phyloP scores from a whole-genome alignment of 2,888 invertebrate species.

The Melanostoma scalare region DNA sequence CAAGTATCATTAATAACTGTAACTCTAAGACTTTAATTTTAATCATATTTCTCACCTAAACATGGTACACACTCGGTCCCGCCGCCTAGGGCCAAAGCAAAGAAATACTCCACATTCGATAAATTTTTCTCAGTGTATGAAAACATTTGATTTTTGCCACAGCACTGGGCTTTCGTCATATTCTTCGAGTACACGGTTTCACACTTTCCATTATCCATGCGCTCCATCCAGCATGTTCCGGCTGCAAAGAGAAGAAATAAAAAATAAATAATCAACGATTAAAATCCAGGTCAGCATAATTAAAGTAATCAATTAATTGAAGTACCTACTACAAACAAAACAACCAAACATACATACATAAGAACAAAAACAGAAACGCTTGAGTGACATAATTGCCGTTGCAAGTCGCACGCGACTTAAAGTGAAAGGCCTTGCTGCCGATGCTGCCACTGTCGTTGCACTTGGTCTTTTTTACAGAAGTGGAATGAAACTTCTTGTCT shows the following conservation, averaged over 20 bases:
- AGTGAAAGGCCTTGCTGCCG: conserved; percentile 68
- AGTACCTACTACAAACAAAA: conserved; percentile 15
- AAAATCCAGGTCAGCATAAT: conserved; percentile 71
- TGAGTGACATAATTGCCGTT: conserved; percentile 66
- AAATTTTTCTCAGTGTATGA: conserved; percentile 81
- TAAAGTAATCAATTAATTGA: conserved; percentile 70
- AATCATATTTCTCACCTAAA: conserved; percentile 77
- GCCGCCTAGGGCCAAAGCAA: conserved; percentile 80
- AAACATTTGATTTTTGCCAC: conserved; percentile 83
- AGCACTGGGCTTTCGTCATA: conserved; percentile 90
- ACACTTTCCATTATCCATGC: conserved; percentile 91
- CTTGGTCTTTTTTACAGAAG: conserved; percentile 31
- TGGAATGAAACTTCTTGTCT: conserved; percentile 59
- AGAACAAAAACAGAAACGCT: conserved; percentile 30
- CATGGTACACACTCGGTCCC: conserved; percentile 81
- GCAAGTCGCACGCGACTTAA: conserved; percentile 70
- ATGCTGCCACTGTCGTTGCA: conserved; percentile 18
- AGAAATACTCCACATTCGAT: conserved; percentile 81
- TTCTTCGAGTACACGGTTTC: conserved; percentile 90
- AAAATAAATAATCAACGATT: conserved; percentile 39
- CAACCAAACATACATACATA: conserved; percentile 21
- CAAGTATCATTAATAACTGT: no score
- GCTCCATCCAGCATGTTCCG: conserved; percentile 94
- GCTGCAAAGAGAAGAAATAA: conserved; percentile 81
- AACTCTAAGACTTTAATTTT: no score